Conservation (phyloP, 2,113 vertebrate species). For the Corythornis cristatus region DNA sequence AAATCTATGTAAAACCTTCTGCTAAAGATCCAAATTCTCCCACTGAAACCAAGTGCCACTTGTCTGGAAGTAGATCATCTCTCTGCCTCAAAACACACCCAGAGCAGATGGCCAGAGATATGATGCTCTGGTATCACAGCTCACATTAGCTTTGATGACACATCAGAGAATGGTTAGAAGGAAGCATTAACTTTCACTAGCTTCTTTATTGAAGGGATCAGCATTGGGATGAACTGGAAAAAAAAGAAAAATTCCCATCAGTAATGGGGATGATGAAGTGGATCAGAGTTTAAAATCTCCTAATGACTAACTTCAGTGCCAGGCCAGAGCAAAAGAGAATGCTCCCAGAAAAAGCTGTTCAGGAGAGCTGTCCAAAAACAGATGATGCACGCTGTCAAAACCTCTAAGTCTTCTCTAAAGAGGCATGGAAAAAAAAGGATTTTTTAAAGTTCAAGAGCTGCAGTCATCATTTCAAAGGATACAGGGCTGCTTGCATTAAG, state of each 20-base stretch:
- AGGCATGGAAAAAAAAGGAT: neutral
- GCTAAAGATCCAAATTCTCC: slow-evolving; percentile 38
- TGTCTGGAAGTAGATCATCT: slow-evolving; percentile 26
- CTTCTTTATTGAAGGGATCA: neutral
- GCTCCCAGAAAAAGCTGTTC: neutral
- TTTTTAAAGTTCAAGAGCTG: neutral
- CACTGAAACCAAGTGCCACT: slow-evolving; percentile 5
- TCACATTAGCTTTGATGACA: neutral
- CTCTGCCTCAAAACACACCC: neutral
- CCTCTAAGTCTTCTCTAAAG: neutral
- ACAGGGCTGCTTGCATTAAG: neutral
- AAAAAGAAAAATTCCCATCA: neutral
- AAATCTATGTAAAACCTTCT: slow-evolving; percentile 6
- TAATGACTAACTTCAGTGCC: neutral
- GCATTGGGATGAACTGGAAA: neutral
- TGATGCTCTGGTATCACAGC: neutral
- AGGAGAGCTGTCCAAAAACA: neutral
- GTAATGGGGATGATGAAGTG: neutral
- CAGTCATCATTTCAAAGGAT: neutral
- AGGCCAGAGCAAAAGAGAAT: neutral
- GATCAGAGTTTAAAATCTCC: neutral
- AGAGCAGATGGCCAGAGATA: slow-evolving; percentile 5
- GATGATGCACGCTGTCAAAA: neutral
- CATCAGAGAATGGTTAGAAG: neutral
- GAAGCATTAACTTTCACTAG: neutral